These are phyloP conservation scores for Lontra canadensis DNA, from an alignment of 2,113 vertebrate genomes.

Conservation along the genomic window DNA sequence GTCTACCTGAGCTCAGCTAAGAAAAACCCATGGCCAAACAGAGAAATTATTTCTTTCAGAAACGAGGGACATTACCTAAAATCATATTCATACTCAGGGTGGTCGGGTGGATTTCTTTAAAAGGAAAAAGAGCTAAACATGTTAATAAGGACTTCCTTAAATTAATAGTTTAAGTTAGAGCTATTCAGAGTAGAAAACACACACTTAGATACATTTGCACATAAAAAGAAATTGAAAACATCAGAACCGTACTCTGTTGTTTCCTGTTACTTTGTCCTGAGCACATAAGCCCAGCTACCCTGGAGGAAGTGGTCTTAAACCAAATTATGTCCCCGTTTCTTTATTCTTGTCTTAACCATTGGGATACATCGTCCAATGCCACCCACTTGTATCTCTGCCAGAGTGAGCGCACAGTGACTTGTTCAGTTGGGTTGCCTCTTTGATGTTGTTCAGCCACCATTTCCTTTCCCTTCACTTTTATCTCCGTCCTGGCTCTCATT, in stretches of 20 bases:
- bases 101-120: not conserved
- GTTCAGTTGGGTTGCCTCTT: conserved; percentile 80
- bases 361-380: conserved; percentile 65
- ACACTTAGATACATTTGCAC: not conserved
- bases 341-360: conserved; percentile 56
- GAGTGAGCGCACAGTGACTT: conserved; percentile 77
- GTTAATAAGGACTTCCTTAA: not conserved
- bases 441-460: conserved; percentile 87
- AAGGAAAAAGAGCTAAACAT: not conserved
- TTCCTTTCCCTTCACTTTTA: conserved; percentile 89
- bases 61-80: not conserved
- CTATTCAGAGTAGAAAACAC: not conserved
- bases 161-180: conserved; percentile 6
- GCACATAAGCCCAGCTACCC: conserved; percentile 62
- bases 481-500: conserved; percentile 87
- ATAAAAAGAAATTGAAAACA: conserved; percentile 64
- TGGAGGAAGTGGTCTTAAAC: conserved; percentile 70
- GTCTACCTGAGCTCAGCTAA: conserved; percentile 32
- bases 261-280: conserved; percentile 77
- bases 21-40: not conserved
- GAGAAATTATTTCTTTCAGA: not conserved
- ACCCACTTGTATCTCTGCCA: conserved; percentile 79
- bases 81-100: not conserved
- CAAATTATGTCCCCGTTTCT: conserved; percentile 43
- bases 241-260: conserved; percentile 62